Conservation (phyloP, 2,113 vertebrate genomes). For the Thamnaconus septentrionalis region DNA sequence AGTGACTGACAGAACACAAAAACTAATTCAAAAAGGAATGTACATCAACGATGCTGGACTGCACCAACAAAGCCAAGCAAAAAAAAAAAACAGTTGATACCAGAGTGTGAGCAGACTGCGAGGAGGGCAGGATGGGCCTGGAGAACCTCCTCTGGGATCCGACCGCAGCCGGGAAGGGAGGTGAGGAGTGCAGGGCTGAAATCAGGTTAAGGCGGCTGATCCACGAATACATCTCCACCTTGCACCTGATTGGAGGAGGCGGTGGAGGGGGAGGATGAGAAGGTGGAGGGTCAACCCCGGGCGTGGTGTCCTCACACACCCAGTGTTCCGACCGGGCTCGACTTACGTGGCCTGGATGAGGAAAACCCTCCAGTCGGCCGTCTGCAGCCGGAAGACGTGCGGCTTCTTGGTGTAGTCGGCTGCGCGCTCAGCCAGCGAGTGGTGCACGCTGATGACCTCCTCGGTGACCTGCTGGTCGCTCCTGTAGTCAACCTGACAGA, state of each 20-base stretch:
- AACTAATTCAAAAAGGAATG: too few relatives aligned
- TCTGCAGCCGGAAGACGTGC: conserved; percentile 88
- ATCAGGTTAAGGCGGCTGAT: conserved; percentile 88
- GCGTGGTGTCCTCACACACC: neutral
- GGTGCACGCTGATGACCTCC: conserved; percentile 87
- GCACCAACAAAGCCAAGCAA: too few relatives aligned
- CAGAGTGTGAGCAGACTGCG: conserved; percentile 75
- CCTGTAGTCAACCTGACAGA: conserved; percentile 75
- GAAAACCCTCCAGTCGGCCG: conserved; percentile 88
- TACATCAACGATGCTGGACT: too few relatives aligned
- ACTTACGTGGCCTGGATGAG: conserved; percentile 90
- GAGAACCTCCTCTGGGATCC: conserved; percentile 87
- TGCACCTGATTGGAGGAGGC: conserved; percentile 67
- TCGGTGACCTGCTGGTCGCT: conserved; percentile 74
- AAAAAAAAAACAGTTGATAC: conserved; percentile 46
- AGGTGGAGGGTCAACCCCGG: neutral
- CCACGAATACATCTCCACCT: conserved; percentile 89
- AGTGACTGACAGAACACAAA: neutral
- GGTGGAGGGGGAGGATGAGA: neutral
- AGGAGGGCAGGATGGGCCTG: conserved; percentile 83
- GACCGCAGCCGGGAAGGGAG: conserved; percentile 87
- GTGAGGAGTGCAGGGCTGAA: conserved; percentile 85
- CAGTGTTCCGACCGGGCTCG: conserved; percentile 20
- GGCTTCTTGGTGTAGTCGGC: conserved; percentile 87
- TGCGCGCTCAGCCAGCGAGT: conserved; percentile 84